These are phyloP conservation scores for Parapsyche elsis DNA, from an alignment of 1,140 invertebrate species.

Conservation along the genomic window DNA sequence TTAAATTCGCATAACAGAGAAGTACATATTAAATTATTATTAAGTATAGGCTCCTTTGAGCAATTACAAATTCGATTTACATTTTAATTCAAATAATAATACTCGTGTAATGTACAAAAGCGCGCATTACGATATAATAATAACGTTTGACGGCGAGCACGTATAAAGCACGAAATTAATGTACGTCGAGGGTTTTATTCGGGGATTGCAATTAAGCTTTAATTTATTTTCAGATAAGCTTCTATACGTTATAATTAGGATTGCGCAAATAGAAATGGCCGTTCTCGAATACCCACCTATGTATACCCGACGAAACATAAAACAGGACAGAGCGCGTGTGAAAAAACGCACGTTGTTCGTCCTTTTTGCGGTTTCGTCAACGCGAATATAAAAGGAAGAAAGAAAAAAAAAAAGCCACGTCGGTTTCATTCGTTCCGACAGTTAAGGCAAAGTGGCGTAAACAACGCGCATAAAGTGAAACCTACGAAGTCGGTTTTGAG, in stretches of 20 bases:
- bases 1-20: no score
- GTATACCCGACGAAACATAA: no score
- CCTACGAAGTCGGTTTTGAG: slow-evolving; percentile 34
- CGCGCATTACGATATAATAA: slow-evolving; percentile 11
- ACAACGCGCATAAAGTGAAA: slow-evolving; percentile 23
- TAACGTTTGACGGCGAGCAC: slow-evolving; percentile 24
- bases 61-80: slow-evolving; percentile 3
- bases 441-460: background rate
- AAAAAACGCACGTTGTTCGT: background rate
- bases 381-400: slow-evolving; percentile 8
- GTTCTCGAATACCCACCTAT: background rate
- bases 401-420: background rate
- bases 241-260: slow-evolving; percentile 33
- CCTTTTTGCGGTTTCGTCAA: background rate
- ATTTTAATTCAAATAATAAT: slow-evolving; percentile 1
- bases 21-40: no score
- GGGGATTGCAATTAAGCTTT: slow-evolving; percentile 32
- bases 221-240: slow-evolving; percentile 36
- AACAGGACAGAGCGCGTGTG: no score
- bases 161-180: slow-evolving; percentile 21
- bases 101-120: background rate
- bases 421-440: background rate
- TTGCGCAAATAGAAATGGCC: slow-evolving; percentile 34
- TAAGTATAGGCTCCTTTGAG: background rate
- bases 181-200: slow-evolving; percentile 28